phyloP scores from a whole-genome alignment of 2,888 invertebrate species.

The Cremastinae sp. region DNA sequence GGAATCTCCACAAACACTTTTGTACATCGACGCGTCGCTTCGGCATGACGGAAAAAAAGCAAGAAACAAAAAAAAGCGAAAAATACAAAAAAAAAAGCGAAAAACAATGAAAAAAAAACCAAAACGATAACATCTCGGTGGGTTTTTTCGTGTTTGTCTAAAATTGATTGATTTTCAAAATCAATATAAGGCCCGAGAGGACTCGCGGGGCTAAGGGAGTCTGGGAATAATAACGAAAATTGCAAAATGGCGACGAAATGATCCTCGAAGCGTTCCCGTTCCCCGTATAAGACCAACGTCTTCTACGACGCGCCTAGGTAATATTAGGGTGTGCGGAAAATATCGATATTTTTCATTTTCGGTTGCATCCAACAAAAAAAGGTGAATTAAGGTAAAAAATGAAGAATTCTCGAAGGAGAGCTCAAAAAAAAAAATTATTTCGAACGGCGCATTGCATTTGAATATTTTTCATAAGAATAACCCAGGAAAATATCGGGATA shows the following conservation, averaged over 20 bases:
- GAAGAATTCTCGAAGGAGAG: too few species aligned
- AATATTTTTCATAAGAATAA: too few species aligned
- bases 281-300: conserved; percentile 59
- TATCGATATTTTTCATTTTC: too few species aligned
- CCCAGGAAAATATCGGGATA: too few species aligned
- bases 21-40: not conserved
- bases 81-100: too few species aligned
- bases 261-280: conserved; percentile 51
- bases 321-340: too few species aligned
- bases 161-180: conserved; percentile 6
- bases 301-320: conserved; percentile 54
- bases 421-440: too few species aligned
- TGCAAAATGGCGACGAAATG: conserved; percentile 28
- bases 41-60: too few species aligned
- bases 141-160: conserved; percentile 25
- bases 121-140: conserved; percentile 52
- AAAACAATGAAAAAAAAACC: not conserved
- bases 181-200: not conserved
- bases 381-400: too few species aligned
- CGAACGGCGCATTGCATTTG: too few species aligned
- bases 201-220: conserved; percentile 1
- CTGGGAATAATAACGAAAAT: conserved; percentile 24
- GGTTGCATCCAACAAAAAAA: too few species aligned
- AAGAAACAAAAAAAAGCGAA: too few species aligned
- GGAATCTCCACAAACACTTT: conserved; percentile 4